These are phyloP conservation scores for Axea sp. DNA, from an alignment of 2,888 invertebrate species.

Conservation along the genomic window DNA sequence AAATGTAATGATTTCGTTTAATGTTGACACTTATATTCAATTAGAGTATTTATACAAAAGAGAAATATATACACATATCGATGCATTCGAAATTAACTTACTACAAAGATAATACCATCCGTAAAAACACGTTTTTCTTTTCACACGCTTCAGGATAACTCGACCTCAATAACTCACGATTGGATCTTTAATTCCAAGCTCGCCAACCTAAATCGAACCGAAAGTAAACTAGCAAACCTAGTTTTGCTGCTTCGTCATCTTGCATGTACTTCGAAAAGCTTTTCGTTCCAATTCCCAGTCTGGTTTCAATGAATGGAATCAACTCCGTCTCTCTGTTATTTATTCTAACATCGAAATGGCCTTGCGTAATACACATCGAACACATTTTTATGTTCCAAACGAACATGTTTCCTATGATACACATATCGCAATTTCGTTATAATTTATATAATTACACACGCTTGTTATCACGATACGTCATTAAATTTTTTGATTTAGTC, in stretches of 20 bases:
- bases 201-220: slow-evolving; percentile 60
- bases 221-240: slow-evolving; percentile 66
- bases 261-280: slow-evolving; percentile 41
- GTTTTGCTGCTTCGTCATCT: slow-evolving; percentile 44
- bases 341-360: slow-evolving; percentile 13
- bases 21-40: too few species aligned
- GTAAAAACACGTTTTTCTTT: slow-evolving; percentile 14
- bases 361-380: not conserved
- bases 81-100: slow-evolving; percentile 15
- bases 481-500: slow-evolving; percentile 14
- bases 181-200: slow-evolving; percentile 55
- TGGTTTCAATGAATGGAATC: slow-evolving; percentile 49
- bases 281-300: slow-evolving; percentile 59
- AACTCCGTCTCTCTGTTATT: slow-evolving; percentile 17
- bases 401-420: not conserved
- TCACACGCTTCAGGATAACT: slow-evolving; percentile 40
- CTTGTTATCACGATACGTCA: slow-evolving; percentile 4
- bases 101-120: slow-evolving; percentile 20
- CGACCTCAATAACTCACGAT: slow-evolving; percentile 46
- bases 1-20: too few species aligned
- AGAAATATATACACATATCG: too few species aligned
- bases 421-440: slow-evolving; percentile 5
- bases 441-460: slow-evolving; percentile 23
- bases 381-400: slow-evolving; percentile 13
- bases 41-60: too few species aligned